Conservation (phyloP, 37 sponge, comb jelly and placozoan species). For the Spongilla lacustris region DNA sequence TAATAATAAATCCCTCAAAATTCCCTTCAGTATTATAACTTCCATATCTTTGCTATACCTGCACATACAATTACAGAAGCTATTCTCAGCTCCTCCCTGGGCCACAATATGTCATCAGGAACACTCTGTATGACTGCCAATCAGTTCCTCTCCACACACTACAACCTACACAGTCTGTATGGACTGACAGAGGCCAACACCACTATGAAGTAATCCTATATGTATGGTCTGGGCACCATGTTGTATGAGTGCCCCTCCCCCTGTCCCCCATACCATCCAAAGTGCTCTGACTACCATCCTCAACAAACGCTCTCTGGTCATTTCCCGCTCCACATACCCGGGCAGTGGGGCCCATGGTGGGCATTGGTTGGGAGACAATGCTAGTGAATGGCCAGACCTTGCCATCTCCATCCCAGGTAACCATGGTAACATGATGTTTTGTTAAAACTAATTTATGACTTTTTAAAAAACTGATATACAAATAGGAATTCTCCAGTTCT, state of each 20-base stretch:
- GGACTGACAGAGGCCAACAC: slow-evolving; percentile 75
- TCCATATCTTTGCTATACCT: no score
- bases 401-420: slow-evolving; percentile 70
- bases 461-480: no score
- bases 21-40: no score
- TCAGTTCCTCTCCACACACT: slow-evolving; percentile 58
- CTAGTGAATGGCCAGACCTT: slow-evolving; percentile 66
- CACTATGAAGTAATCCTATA: slow-evolving; percentile 50
- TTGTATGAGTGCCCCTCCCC: no score
- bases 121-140: slow-evolving; percentile 80
- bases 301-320: slow-evolving; percentile 53
- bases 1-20: no score
- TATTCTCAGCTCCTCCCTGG: no score
- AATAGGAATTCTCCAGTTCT: slow-evolving; percentile 82
- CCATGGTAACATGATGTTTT: no score
- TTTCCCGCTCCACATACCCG: slow-evolving; percentile 71
- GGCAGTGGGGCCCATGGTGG: slow-evolving; percentile 65
- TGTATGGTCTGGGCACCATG: no score
- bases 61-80: no score
- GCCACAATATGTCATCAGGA: background rate
- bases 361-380: slow-evolving; percentile 88
- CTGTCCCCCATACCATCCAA: no score
- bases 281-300: slow-evolving; percentile 44
- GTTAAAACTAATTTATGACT: no score
- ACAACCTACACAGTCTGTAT: slow-evolving; percentile 89